Base-by-base conservation (phyloP, 2,888 invertebrate genomes). In the Acrocyrtus sp. region DNA sequence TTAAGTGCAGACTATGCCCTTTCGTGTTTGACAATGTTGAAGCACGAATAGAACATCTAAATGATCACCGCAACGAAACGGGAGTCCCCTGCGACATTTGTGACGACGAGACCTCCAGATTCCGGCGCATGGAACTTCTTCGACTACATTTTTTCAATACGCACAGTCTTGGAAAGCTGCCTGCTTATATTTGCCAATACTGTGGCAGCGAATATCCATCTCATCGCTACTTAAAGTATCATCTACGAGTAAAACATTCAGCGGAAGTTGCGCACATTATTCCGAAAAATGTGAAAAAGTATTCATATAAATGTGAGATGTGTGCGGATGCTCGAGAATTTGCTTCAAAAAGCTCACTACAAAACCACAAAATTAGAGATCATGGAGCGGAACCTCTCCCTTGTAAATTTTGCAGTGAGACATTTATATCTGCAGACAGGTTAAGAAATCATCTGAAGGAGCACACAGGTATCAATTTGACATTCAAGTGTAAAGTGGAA, bases 81-180 rank as follows among this genome's bases (percentile, higher is more conserved):
- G 63, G 45, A 6, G 8, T 53, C 2, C 22, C 2, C 3, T 63
- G 63, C 21, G 29, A 63, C 41, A 12, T 53, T 17, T 63, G 63
- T 24, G 6, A 10, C 12, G 39, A 50, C n/a, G 34, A 17, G 47
- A 47, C 12, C 47, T 17, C 5, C 12, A 15, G 17, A 6, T 21
- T 19, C 6, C n/a, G 29, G n/a, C 39, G 21, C 29, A 2, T 24
- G 1, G 17, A 2, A 34, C 1, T 47, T 61, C 5, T n/a, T n/a
- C n/a, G 15, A 29, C 22, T 10, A 5, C 50, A 63, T 21, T 53
- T 29, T 21, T 41, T 41, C 19, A 1, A 12, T 10, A 43, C 27
- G 5, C 62, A 63, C 19, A 12, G 43, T 12, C 39, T 53, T 8
- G n/a, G 2, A 3, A 53, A 63, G 53, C 10, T 21, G 10, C n/a